Evolutionary conservation across 2,113 vertebrate species (phyloP), one percentile per base, ranked within the genome.

Genomic region (Oostethus manadensis): DNA sequence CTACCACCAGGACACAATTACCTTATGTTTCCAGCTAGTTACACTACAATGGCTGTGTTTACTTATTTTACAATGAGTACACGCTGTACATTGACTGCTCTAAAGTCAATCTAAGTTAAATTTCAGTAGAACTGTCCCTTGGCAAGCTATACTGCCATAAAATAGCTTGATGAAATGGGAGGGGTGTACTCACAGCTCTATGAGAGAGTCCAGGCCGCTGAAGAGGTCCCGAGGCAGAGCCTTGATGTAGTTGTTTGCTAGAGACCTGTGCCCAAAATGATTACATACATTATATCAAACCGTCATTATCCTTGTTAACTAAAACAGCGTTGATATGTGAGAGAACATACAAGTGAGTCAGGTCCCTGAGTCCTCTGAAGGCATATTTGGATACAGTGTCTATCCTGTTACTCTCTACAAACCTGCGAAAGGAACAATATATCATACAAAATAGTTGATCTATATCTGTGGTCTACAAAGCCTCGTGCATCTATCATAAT

Each of bases 231-330:
- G 91, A 40, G 96, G 96, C 80, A 99, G 89, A 65, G 89, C 86
- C 89, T 92, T 94, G 64, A 99, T 93, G 63, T 94, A 92, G 88
- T 97, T 98, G 87, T 98, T 96, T 64, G 97, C 96, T 88, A 99
- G 87, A 84, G 97, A 99, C 79, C 97, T 99, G 62, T 17, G 89
- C 84, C 81, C 44, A 86, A 64, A 21, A 62, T 17, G 2, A 22
- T 23, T 20, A 21, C 18, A 50, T 50, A 18, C n/a, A 13, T 20
- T 11, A 42, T 14, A 42, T 42, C 38, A 42, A 42, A 42, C 13
- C 13, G 11, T 14, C 38, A 14, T 42, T 14, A 42, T 42, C 38
- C 10, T 42, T 11, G 38, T 4, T 42, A 14, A 42, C 33, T 9
- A 51, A 51, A 51, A 18, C 16, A 13, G 10, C 14, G 13, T 14